Evolutionary conservation across 2,888 invertebrate species (phyloP), one percentile per base, ranked within the genome.

Genomic region (Eristalinus aeneus): DNA sequence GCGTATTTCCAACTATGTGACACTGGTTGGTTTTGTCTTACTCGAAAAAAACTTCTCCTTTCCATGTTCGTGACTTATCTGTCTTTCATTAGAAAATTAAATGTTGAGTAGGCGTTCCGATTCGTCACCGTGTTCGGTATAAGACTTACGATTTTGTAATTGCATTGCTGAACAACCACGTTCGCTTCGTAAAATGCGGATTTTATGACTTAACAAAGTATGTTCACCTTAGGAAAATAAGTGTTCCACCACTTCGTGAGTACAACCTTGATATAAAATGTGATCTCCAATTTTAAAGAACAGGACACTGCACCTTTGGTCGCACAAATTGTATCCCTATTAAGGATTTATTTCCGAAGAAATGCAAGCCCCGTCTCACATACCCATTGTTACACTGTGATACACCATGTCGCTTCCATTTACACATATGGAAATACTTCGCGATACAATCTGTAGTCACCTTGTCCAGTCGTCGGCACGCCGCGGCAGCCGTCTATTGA

Each of bases 371-470:
- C 6, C n/a, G 68, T 68, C n/a, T 1, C 54, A 34, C 32, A 12
- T 54, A 68, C 4, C 56, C 68, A 68, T 68, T 68, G 56, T 68
- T 11, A 71, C 34, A 8, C 22, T 8, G 5, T 53, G 73, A 60
- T 63, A 32, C 32, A 61, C 60, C 12, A 53, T 12, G 61, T n/a
- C 39, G 36, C 31, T 53, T 72, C 23, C 31, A 11, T 56, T 54
- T 60, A 22, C 32, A 67, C 61, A 58, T 65, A 74, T 68, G 68
- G 54, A 69, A 64, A 77, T 64, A 22, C 39, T 60, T 4, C 12
- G 23, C 39, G 36, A 39, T 54, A 63, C n/a, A 54, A 67, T 61
- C 54, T 61, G 53, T 16, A 56, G 54, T 67, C 23, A 32, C 32
- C 23, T 22, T 58, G 60, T 54, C 22, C 20, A 56, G 56, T 4